These are phyloP conservation scores for Eurystomus gularis DNA, from an alignment of 2,113 vertebrate genomes.

Conservation along the genomic window DNA sequence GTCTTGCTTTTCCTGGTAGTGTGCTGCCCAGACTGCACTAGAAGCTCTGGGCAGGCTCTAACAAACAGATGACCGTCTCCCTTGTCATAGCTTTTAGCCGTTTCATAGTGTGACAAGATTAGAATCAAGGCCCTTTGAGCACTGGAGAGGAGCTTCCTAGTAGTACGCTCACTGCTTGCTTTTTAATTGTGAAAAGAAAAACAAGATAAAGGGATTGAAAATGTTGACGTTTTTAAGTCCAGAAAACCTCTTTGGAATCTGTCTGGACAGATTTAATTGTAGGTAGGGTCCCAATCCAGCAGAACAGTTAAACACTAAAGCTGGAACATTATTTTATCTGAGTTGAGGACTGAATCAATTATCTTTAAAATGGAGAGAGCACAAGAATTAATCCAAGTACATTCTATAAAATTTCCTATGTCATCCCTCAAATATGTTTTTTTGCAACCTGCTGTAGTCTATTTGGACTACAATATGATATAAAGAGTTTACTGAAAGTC, in stretches of 20 bases:
- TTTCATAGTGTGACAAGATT: not conserved
- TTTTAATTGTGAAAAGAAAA: not conserved
- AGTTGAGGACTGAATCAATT: not conserved
- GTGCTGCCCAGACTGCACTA: not conserved
- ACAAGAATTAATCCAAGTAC: not conserved
- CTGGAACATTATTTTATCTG: not conserved
- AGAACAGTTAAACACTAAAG: not conserved
- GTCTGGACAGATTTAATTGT: not conserved
- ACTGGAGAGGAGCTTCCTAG: not conserved
- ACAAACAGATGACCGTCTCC: not conserved
- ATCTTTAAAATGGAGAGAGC: not conserved
- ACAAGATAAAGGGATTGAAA: not conserved
- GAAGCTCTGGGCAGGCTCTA: not conserved
- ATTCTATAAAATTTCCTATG: not conserved
- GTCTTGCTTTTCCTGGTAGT: not conserved
- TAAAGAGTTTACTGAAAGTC: not conserved
- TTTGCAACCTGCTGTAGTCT: not conserved
- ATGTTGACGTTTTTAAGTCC: not conserved
- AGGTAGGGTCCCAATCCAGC: not conserved
- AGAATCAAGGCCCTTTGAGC: not conserved
- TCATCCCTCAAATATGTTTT: constrained; percentile 20
- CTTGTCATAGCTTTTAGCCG: not conserved
- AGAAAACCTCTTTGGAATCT: not conserved
- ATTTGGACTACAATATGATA: not conserved
- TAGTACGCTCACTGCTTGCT: not conserved